These are phyloP conservation scores for Pheosia gnoma DNA, from an alignment of 2,888 invertebrate genomes.

Conservation along the genomic window DNA sequence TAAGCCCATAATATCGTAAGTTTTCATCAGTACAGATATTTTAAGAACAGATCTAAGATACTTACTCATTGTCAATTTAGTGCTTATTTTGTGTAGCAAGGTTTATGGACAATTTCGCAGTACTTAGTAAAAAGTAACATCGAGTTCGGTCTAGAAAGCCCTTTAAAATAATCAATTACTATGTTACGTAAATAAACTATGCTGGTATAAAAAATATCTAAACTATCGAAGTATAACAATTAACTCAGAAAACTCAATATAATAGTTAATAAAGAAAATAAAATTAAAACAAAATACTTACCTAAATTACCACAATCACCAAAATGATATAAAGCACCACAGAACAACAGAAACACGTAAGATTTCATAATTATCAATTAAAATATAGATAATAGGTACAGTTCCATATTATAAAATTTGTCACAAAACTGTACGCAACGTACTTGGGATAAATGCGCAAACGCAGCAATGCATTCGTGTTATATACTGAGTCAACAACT, in stretches of 20 bases:
- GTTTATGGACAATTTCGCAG: too few species aligned
- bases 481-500: slow-evolving; percentile 26
- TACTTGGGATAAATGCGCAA: slow-evolving; percentile 18
- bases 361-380: background rate
- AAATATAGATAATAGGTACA: background rate
- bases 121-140: too few species aligned
- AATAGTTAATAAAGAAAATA: too few species aligned
- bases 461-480: slow-evolving; percentile 14
- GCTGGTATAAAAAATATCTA: too few species aligned
- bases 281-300: background rate
- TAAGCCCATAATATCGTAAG: background rate
- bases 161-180: too few species aligned
- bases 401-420: background rate
- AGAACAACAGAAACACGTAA: background rate
- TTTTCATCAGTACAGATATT: background rate
- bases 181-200: too few species aligned
- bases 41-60: background rate
- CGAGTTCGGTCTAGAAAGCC: too few species aligned
- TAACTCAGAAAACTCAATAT: too few species aligned
- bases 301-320: slow-evolving; percentile 1
- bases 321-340: background rate
- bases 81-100: too few species aligned
- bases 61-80: too few species aligned
- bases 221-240: too few species aligned
- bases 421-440: background rate